Evolutionary conservation across 2,113 vertebrate genomes (phyloP).

Genomic region (Grus americana): DNA sequence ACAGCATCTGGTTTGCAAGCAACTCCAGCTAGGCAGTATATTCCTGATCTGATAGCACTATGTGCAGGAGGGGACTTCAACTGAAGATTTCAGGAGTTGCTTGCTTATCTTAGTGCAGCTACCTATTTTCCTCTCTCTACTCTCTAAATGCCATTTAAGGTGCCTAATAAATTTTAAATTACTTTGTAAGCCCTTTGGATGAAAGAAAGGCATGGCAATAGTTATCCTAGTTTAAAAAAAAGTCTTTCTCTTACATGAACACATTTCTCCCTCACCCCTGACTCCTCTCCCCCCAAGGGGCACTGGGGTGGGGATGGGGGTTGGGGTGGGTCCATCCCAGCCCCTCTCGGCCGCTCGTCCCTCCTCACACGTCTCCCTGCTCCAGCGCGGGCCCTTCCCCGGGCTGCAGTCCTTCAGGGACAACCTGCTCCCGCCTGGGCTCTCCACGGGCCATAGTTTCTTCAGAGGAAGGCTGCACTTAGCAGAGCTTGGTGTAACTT

Average conservation of each 20-base stretch:
- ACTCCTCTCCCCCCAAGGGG: neutral
- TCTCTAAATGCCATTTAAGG: neutral
- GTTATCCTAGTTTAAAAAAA: neutral
- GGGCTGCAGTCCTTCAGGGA: neutral
- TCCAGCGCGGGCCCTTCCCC: neutral
- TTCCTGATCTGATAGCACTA: neutral
- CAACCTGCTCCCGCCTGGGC: neutral
- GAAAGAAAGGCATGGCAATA: neutral
- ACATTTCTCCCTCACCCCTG: rapidly evolving
- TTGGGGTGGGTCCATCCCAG: rapidly evolving
- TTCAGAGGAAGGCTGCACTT: neutral
- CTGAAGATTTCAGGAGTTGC: neutral
- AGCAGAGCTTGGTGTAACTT: neutral
- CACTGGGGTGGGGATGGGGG: neutral
- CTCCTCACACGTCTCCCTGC: neutral
- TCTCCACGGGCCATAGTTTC: neutral
- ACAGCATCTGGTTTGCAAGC: neutral
- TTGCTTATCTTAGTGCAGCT: neutral
- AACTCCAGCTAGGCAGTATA: neutral
- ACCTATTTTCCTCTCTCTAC: neutral
- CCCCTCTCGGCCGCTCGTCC: neutral
- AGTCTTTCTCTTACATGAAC: neutral
- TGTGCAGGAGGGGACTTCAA: neutral
- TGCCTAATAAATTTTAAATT: neutral
- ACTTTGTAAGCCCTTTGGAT: neutral